phyloP scores from a whole-genome alignment of 2,113 vertebrate species.

The Sakesphorus luctuosus region DNA sequence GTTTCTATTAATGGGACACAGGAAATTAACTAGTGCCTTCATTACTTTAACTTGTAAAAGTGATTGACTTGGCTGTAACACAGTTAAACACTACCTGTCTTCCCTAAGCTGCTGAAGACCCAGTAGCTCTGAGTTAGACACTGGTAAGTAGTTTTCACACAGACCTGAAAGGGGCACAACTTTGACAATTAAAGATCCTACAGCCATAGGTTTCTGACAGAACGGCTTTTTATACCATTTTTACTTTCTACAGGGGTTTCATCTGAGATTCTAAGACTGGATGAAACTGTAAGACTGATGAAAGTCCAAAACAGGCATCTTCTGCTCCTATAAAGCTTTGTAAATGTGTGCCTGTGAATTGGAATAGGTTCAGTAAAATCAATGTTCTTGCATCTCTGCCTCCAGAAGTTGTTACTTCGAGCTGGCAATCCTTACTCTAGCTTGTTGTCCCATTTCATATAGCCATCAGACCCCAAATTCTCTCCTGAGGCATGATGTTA shows the following conservation, averaged over 20 bases:
- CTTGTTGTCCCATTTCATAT: background rate
- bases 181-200: background rate
- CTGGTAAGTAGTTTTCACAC: background rate
- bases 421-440: background rate
- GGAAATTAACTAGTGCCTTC: background rate
- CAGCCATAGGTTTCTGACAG: background rate
- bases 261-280: background rate
- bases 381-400: background rate
- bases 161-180: background rate
- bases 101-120: background rate
- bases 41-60: background rate
- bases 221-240: background rate
- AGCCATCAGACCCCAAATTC: background rate
- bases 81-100: background rate
- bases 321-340: background rate
- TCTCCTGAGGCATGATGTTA: background rate
- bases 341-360: background rate
- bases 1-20: background rate
- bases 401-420: background rate
- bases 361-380: background rate
- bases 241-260: background rate
- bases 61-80: background rate
- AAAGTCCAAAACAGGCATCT: background rate
- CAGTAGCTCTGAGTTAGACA: background rate
- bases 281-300: background rate